Evolutionary conservation across 2,113 vertebrate genomes (phyloP), one percentile per base, ranked within the genome.

Genomic region (Tyto alba): DNA sequence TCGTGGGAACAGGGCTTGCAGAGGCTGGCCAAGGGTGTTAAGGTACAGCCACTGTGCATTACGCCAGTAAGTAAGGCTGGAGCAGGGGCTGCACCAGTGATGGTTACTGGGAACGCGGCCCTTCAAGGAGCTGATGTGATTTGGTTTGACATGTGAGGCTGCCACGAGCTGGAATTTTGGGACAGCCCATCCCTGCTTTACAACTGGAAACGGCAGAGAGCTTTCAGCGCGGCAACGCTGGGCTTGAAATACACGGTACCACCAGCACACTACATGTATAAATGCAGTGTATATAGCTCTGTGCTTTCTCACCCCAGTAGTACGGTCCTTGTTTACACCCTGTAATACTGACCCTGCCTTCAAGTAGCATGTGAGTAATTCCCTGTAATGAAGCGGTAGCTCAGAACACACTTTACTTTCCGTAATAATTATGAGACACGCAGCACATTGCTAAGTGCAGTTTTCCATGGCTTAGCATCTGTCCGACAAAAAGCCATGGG

Each of bases 251-350:
- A 10, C 5, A 5, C 43, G 13, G 32, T 10, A 50, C 14, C 26
- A 7, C 43, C 68, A 18, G 53, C 60, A 7, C 4, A 20, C 5
- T 5, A 20, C 29, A 2, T 3, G 27, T 12, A 12, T 6, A 43
- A 43, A 45, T 2, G 12, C 7, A 27, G 16, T 3, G 5, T 1
- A 4, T 13, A 4, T 0, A 32, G 88, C n/a, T 13, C 55, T 26
- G 1, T 1, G n/a, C 45, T 20, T 16, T 10, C 55, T 16, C 69
- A 13, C n/a, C 16, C 23, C 53, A 13, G 69, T 4, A 59, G 5
- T 1, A 7, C 2, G 26, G 16, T 22, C 43, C 43, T 52, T 7
- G 11, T 16, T 74, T 22, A 52, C 38, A 19, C 15, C 40, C 62
- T 7, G 38, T 5, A 45, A 29, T 2, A 29, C 23, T 9, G 1